Percentiles rank a stretch among this genome's conserved stretches.
These are phyloP conservation scores for Tetrao urogallus DNA, from an alignment of 2,113 vertebrate species.

Conservation along the genomic window DNA sequence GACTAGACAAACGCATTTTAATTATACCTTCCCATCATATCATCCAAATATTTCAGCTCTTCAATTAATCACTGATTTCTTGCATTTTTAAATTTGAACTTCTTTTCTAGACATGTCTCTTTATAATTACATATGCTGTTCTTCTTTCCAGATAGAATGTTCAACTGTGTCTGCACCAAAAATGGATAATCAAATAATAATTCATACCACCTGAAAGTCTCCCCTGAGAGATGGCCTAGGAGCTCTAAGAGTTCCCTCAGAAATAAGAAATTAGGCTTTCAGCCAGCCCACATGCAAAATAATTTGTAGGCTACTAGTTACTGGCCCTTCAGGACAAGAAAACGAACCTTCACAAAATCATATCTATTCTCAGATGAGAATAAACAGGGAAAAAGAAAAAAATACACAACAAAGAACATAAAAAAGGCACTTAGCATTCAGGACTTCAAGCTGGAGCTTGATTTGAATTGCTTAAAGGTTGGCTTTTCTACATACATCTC, in stretches of 20 bases:
- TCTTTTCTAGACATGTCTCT: neutral
- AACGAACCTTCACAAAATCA: neutral
- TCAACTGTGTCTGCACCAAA: neutral
- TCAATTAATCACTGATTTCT: neutral
- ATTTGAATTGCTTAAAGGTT: neutral
- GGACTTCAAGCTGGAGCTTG: neutral
- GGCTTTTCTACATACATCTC: neutral
- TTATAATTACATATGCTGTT: neutral
- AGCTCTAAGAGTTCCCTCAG: neutral
- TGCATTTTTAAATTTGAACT: neutral
- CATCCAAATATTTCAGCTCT: neutral
- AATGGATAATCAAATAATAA: neutral
- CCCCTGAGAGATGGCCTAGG: neutral
- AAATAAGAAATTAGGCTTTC: neutral
- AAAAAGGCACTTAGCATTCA: neutral
- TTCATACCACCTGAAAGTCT: neutral
- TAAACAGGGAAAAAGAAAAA: rapidly evolving
- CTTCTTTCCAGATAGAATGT: neutral
- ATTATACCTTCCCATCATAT: neutral
- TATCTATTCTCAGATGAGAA: neutral
- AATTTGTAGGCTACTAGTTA: neutral
- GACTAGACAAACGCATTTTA: neutral
- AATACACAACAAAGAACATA: neutral
- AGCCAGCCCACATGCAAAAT: neutral
- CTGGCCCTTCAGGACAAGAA: neutral